Base-by-base conservation (phyloP, 2,113 vertebrate species). In the Tetrao urogallus region DNA sequence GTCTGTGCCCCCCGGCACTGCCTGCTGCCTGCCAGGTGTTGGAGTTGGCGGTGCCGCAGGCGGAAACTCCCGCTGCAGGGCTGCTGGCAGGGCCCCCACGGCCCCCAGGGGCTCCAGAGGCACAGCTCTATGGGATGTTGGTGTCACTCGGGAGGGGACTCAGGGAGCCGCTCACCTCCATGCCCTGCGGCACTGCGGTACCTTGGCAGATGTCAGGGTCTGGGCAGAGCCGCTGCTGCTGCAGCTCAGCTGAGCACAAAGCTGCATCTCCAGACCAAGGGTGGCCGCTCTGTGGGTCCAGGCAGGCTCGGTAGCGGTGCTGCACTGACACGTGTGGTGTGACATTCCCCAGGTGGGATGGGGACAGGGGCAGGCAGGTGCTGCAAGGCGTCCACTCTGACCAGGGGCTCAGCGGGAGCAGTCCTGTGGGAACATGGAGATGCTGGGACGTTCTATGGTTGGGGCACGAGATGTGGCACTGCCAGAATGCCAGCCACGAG, bases 51-150 rank as follows among this genome's bases (percentile, higher is more conserved):
- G 93, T 96, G 97, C 27, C 98, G 97, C 58, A 98, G 97, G 45
- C 97, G 98, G 95, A 98, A 98, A 4, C 98, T 98, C 5, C 99
- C 98, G 2, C 97, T 98, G 84, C 99, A 99, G 12, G 98, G 98
- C 24, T 98, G 97, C 10, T 95, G 97, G 81, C 99, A 99, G 6
- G 96, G 96, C 4, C 98, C 98, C 99, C 99, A 99, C 4, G 94
- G 36, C 1, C 98, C 98, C 99, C 99, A 99, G 3, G 40, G 61
- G 45, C 97, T 97, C 99, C 99, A 99, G 80, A 97, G 96, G 90
- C 99, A 99, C 48, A 91, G 61, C 82, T 98, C 99, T 99, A 73
- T 5, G 42, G 36, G 38, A 48, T 30, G 25, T 1, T 11, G 36
- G 28, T 1, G 11, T 60, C 77, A 74, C 14, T 14, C 1, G 3